A percentile compares a stretch with the other conserved stretches of the same genome.
Conservation (phyloP, 2,113 vertebrate species). For the Cyphomyrus discorhynchus region DNA sequence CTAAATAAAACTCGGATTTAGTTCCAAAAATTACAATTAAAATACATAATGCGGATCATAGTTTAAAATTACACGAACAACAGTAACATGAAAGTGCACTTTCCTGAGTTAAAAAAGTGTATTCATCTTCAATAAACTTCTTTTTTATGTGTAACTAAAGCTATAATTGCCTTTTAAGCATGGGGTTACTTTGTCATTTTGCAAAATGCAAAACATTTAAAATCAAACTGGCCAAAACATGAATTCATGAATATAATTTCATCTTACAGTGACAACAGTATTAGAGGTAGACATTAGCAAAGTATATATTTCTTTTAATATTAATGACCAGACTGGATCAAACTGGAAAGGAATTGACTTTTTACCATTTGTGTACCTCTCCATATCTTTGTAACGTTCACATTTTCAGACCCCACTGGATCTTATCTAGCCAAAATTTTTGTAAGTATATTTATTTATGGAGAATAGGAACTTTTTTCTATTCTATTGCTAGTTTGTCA, state of each 20-base stretch:
- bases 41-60: background rate
- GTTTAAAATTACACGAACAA: background rate
- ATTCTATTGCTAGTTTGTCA: background rate
- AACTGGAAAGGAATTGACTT: background rate
- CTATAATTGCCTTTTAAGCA: background rate
- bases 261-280: background rate
- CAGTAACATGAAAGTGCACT: background rate
- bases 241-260: background rate
- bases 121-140: background rate
- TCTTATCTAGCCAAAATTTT: background rate
- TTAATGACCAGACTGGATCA: background rate
- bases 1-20: background rate
- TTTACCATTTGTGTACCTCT: background rate
- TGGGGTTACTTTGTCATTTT: background rate
- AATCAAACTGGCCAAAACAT: background rate
- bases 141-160: background rate
- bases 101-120: background rate
- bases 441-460: background rate
- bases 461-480: background rate
- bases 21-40: background rate
- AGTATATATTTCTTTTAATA: background rate
- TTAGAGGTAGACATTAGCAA: background rate
- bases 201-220: background rate
- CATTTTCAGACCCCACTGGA: background rate
- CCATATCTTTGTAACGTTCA: background rate